phyloP scores from a whole-genome alignment of 2,797 vertebrate genomes.

The Gephyroberyx darwinii region DNA sequence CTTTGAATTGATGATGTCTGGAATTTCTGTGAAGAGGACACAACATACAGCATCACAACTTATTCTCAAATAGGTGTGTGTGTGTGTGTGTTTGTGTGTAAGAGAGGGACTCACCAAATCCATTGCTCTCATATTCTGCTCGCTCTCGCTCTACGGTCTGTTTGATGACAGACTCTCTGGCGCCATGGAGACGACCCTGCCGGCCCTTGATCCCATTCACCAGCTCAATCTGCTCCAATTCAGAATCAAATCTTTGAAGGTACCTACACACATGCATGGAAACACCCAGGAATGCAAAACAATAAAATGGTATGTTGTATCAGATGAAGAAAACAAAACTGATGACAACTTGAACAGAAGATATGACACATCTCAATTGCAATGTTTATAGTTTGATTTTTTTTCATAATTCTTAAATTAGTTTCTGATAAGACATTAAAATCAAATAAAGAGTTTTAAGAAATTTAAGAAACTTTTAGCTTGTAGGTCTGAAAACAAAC shows the following conservation, averaged over 20 bases:
- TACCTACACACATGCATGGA: slow-evolving; percentile 80
- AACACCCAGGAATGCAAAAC: background rate
- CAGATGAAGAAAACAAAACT: background rate
- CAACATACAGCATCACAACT: background rate
- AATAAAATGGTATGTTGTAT: background rate
- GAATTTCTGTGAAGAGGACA: slow-evolving; percentile 86
- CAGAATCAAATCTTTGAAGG: slow-evolving; percentile 87
- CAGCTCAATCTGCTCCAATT: slow-evolving; percentile 95
- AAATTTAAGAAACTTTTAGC: too few relatives aligned
- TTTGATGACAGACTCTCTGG: slow-evolving; percentile 89
- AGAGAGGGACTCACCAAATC: slow-evolving; percentile 84
- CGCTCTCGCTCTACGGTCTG: slow-evolving; percentile 91
- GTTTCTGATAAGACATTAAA: too few relatives aligned
- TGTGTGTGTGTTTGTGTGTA: background rate
- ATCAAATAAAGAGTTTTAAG: too few relatives aligned
- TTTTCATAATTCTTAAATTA: background rate
- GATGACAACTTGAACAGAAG: background rate
- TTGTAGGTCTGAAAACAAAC: background rate
- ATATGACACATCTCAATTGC: background rate
- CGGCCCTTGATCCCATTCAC: slow-evolving; percentile 93
- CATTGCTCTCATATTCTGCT: slow-evolving; percentile 83
- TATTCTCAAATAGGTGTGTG: background rate
- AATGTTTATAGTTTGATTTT: background rate
- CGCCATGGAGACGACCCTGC: slow-evolving; percentile 88
- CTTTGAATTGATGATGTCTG: slow-evolving; percentile 90